Conservation (phyloP, 2,797 vertebrate species). For the Fistularia tabacaria region DNA sequence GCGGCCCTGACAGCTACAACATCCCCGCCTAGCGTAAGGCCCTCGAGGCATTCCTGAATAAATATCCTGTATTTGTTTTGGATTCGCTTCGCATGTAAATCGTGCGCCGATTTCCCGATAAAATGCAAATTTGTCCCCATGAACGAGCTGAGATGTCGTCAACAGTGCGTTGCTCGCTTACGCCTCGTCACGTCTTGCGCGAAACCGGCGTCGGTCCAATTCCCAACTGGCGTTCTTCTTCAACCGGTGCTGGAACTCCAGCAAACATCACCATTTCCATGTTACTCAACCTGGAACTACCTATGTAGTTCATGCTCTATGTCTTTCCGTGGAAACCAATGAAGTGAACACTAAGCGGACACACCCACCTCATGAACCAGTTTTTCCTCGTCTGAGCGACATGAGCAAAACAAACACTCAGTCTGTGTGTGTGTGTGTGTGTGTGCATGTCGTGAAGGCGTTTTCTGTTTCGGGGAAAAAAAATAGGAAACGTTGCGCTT, state of each 20-base stretch:
- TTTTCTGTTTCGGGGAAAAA: constrained; percentile 59
- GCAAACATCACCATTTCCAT: no score
- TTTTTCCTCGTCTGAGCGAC: constrained; percentile 72
- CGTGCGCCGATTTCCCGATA: constrained; percentile 7
- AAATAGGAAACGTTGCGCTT: no score
- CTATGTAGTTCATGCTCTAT: no score
- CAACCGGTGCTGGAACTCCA: not conserved
- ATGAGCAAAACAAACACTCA: constrained; percentile 68
- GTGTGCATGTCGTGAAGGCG: constrained; percentile 46
- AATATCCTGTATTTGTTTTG: constrained; percentile 65
- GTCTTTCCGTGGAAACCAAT: constrained; percentile 26
- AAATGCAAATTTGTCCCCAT: constrained; percentile 15
- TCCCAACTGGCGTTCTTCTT: no score
- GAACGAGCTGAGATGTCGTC: not conserved
- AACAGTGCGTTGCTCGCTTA: not conserved
- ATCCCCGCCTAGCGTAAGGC: constrained; percentile 50
- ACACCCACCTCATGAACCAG: constrained; percentile 69
- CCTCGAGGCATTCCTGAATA: constrained; percentile 57
- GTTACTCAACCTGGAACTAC: no score
- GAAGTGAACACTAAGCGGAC: constrained; percentile 47
- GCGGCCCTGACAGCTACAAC: constrained; percentile 53
- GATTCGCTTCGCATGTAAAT: constrained; percentile 18
- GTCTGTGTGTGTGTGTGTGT: constrained; percentile 63
- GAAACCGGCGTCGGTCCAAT: no score
- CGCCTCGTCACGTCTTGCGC: not conserved